phyloP scores from a whole-genome alignment of 2,888 invertebrate genomes.

The Gasteruption jaculator region DNA sequence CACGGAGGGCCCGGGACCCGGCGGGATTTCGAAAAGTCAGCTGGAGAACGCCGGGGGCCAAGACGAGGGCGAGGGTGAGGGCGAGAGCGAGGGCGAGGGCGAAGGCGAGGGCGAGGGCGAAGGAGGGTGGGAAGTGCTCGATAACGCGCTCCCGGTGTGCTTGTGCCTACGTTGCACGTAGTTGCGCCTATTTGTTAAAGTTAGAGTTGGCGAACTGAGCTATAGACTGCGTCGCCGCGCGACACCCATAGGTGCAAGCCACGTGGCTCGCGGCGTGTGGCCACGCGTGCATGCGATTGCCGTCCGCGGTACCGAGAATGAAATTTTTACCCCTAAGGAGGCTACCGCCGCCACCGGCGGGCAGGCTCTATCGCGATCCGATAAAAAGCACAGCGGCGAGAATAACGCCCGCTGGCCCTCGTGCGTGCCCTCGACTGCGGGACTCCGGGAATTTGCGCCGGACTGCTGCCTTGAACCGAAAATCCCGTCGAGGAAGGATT shows the following conservation, averaged over 20 bases:
- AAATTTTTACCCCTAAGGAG: no score
- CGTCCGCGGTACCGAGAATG: constrained; percentile 19
- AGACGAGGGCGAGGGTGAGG: constrained; percentile 18
- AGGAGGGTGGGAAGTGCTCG: neutral
- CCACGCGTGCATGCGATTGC: constrained; percentile 29
- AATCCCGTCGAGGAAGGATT: no score
- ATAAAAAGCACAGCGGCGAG: no score
- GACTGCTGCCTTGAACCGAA: no score
- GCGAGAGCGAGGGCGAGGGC: constrained; percentile 12
- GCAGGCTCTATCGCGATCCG: no score
- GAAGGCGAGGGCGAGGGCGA: constrained; percentile 7
- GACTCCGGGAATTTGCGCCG: no score
- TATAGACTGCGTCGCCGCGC: constrained; percentile 40
- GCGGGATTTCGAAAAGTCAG: no score
- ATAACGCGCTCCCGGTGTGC: constrained; percentile 11
- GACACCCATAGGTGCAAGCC: constrained; percentile 41
- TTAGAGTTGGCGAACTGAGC: constrained; percentile 49
- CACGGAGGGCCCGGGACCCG: no score
- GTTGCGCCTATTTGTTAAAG: constrained; percentile 43
- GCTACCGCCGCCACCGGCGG: no score
- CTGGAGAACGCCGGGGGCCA: no score
- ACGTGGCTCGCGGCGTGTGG: constrained; percentile 49
- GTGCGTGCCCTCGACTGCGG: no score
- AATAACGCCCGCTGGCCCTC: no score
- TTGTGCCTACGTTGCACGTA: neutral